Evolutionary conservation across 2,113 vertebrate genomes (phyloP).

Genomic region (Rhombomys opimus): DNA sequence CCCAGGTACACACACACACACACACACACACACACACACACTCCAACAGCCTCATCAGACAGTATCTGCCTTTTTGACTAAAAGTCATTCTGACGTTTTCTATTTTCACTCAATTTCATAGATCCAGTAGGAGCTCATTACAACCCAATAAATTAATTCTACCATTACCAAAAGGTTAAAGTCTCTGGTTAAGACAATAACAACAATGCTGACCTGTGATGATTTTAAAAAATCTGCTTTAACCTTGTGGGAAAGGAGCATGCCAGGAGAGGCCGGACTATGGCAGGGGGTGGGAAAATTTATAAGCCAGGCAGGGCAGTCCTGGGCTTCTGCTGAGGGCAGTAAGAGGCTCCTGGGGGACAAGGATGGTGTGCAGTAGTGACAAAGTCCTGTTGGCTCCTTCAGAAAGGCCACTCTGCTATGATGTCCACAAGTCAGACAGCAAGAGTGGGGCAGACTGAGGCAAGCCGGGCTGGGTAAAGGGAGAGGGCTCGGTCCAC

Average conservation of each 20-base stretch:
- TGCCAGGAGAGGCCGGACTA: too few species aligned
- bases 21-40: neutral
- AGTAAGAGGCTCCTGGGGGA: neutral
- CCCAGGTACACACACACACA: neutral
- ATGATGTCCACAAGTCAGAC: too few species aligned
- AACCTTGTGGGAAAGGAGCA: neutral
- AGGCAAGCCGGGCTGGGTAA: neutral
- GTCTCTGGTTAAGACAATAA: neutral
- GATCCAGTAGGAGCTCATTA: neutral
- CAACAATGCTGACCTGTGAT: neutral
- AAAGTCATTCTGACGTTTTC: neutral
- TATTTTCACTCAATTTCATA: neutral
- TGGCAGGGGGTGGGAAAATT: neutral
- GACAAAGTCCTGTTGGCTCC: neutral
- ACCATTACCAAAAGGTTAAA: neutral
- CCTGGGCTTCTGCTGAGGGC: neutral
- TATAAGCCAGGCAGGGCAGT: accelerated
- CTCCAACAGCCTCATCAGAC: neutral
- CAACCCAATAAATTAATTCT: neutral
- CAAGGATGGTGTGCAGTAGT: neutral
- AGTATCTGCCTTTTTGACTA: neutral
- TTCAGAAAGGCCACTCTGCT: neutral
- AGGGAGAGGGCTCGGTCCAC: neutral
- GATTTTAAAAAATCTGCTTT: neutral
- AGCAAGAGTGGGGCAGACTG: accelerated